Evolutionary conservation across 2,797 vertebrate genomes (phyloP), one percentile per base, ranked within the genome.

Genomic region (Enteromius paludinosus): DNA sequence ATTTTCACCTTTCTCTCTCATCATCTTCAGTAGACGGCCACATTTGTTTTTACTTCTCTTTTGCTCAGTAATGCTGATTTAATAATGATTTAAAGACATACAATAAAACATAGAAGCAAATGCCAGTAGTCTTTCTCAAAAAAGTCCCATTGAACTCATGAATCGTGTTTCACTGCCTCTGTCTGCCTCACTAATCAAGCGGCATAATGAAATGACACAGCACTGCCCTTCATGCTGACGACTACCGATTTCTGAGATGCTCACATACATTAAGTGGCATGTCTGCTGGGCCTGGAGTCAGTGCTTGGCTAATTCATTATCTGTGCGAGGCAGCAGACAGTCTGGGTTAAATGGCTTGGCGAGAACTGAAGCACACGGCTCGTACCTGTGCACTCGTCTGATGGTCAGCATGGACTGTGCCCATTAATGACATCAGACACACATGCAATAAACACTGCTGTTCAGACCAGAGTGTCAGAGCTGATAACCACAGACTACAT

Each of bases 351-450:
- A 69, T 59, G 75, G 2, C 47, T 28, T 77, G 7, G 43, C 9
- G 12, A 20, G 6, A 45, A 62, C 45, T 69, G 54, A 81, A 81
- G 52, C 68, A 76, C 56, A 18, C n/a, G 61, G 61, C 28, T 65
- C 3, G 4, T 77, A 43, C 17, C 66, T 28, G 77, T 11, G 47
- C 30, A 1, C 6, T 49, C 56, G 56, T 64, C 25, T 71, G 54
- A 80, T 1, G 5, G 33, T 38, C 75, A 47, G 17, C 17, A 74
- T 41, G 49, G 73, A 47, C 54, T 71, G 54, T 75, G 43, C 68
- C 79, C 54, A 81, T 81, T 61, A 75, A 17, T 80, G 17, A 64
- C 38, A 61, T 80, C 59, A 70, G 38, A 62, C 17, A 9, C n/a
- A 23, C n/a, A 4, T 1, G 11, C 25, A 3, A 83, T 70, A 83